Base-by-base conservation (phyloP, 2,888 invertebrate species). In the Harpalus rufipes region DNA sequence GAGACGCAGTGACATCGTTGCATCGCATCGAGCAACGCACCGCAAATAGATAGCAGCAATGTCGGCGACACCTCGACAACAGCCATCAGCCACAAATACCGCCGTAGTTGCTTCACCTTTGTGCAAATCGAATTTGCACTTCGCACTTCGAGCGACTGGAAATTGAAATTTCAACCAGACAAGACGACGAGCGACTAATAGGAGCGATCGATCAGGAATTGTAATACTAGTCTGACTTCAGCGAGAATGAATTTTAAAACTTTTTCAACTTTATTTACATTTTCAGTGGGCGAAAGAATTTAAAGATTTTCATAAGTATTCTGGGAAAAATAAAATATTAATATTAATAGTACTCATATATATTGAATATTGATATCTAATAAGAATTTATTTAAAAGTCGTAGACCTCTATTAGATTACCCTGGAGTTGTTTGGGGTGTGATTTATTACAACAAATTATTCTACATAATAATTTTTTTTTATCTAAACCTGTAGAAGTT, bases 101-200 rank as follows among this genome's bases (percentile, higher is more conserved):
- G 68, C 68, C 39, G 32, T 39, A 68, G 68, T 32, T 39, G 32
- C 32, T 68, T 25, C 68, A 68, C 68, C 68, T 68, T 68, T 68
- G 76, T 76, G 76, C 76, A 76, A 76, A 76, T 76, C 76, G 76
- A 76, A 76, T 76, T 76, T 76, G 76, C 44, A 76, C 51, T 76
- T 76, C 51, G 44, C 68, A 39, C 44, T 51, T 51, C 44, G 8
- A 8, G 25, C 21, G 12, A 25, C 39, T n/a, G 51, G 16, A 76
- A 76, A 76, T 76, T 76, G 76, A 51, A 76, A 76, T 76, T 76
- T 44, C 76, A n/a, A 41, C 76, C 44, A 76, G 25, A 76, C 76
- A 44, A 72, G 72, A n/a, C 72, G 44, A 32, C 8, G 56, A 76
- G 14, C 44, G 41, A 76, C 39, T 76, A 44, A 16, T 18, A 16